Conservation (phyloP, 2,797 vertebrate genomes). For the Pseudomugil gertrudae region DNA sequence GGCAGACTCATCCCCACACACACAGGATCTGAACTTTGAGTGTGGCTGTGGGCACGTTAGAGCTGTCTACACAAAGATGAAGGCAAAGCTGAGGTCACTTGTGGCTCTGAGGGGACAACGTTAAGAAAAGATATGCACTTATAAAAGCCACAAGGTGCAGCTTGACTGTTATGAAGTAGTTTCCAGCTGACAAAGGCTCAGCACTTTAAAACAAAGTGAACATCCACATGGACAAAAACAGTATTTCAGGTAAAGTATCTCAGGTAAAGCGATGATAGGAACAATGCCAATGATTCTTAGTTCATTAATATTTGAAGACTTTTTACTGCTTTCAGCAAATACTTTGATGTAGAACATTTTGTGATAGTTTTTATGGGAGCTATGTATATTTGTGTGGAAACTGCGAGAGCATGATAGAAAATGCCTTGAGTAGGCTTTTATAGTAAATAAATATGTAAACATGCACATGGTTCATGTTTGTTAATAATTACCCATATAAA, state of each 20-base stretch:
- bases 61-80: slow-evolving; percentile 18
- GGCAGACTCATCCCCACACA: slow-evolving; percentile 1
- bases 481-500: not conserved
- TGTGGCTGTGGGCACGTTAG: slow-evolving; percentile 23
- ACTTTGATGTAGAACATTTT: slow-evolving; percentile 30
- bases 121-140: slow-evolving; percentile 71
- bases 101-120: slow-evolving; percentile 33
- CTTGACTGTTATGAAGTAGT: slow-evolving; percentile 40
- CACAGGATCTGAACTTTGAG: slow-evolving; percentile 25
- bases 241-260: slow-evolving; percentile 22
- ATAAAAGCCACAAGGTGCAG: slow-evolving; percentile 50
- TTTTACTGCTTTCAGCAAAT: slow-evolving; percentile 33
- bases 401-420: slow-evolving; percentile 18
- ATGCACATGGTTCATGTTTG: slow-evolving; percentile 23
- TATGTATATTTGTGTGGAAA: slow-evolving; percentile 22
- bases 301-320: slow-evolving; percentile 25
- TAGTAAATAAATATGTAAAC: slow-evolving; percentile 18
- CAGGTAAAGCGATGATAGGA: slow-evolving; percentile 43
- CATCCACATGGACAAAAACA: slow-evolving; percentile 6
- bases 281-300: slow-evolving; percentile 45
- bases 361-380: slow-evolving; percentile 29
- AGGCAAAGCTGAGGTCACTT: slow-evolving; percentile 6
- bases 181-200: slow-evolving; percentile 33
- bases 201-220: slow-evolving; percentile 15
- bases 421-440: slow-evolving; percentile 54